phyloP scores from a whole-genome alignment of 2,888 invertebrate species.

The Neoscelio sp. region DNA sequence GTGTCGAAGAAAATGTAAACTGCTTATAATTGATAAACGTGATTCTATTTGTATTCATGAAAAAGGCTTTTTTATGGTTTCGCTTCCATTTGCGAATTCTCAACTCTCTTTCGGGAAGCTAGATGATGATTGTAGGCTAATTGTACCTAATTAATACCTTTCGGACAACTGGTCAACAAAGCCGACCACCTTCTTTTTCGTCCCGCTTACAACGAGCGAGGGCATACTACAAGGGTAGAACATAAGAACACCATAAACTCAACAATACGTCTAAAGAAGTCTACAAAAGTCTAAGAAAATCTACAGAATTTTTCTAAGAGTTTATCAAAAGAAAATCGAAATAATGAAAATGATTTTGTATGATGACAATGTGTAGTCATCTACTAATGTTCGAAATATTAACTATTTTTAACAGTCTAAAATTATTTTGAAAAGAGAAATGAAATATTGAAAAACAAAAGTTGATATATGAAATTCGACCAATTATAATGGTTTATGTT shows the following conservation, averaged over 20 bases:
- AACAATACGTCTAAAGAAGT: constrained; percentile 50
- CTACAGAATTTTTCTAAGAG: constrained; percentile 16
- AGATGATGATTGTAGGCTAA: constrained; percentile 47
- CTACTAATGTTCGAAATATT: too few relatives aligned
- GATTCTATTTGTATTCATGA: too few relatives aligned
- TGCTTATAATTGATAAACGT: neutral
- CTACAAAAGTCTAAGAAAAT: constrained; percentile 5
- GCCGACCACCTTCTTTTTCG: constrained; percentile 82
- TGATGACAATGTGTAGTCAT: too few relatives aligned
- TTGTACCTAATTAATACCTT: constrained; percentile 76
- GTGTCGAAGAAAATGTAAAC: neutral
- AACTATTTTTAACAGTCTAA: too few relatives aligned
- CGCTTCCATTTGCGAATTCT: constrained; percentile 13
- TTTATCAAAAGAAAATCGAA: neutral
- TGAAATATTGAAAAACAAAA: too few relatives aligned
- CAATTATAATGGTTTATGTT: too few relatives aligned
- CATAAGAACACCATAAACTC: constrained; percentile 53
- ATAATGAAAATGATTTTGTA: too few relatives aligned
- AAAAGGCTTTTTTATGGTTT: neutral
- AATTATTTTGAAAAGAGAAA: too few relatives aligned
- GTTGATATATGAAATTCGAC: too few relatives aligned
- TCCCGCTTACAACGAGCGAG: constrained; percentile 81
- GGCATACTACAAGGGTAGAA: constrained; percentile 81
- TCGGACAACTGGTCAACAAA: constrained; percentile 82
- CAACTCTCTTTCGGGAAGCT: constrained; percentile 31